These are phyloP conservation scores for Climacteris rufus DNA, from an alignment of 2,113 vertebrate species.

Conservation along the genomic window DNA sequence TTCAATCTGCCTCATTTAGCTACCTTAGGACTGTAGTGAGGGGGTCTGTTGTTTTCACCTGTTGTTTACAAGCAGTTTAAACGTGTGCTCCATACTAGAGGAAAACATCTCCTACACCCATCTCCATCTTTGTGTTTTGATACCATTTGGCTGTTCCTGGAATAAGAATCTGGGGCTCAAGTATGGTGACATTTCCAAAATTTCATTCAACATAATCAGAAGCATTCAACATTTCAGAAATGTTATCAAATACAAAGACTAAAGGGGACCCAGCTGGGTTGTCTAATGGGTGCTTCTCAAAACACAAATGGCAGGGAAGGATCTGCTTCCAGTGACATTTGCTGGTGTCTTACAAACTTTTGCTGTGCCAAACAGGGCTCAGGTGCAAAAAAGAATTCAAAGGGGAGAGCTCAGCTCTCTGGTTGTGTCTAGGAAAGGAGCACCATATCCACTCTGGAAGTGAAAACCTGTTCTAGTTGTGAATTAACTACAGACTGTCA, in stretches of 20 bases:
- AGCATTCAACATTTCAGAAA: neutral
- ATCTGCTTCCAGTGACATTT: neutral
- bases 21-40: neutral
- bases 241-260: neutral
- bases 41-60: neutral
- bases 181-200: neutral
- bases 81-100: neutral
- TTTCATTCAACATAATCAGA: neutral
- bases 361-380: neutral
- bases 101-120: neutral
- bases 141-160: neutral
- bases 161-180: neutral
- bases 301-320: neutral
- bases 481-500: neutral
- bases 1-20: slow-evolving; percentile 47
- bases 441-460: neutral
- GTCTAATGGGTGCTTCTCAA: neutral
- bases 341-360: neutral
- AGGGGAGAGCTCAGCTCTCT: neutral
- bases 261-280: neutral
- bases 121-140: neutral
- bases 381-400: neutral
- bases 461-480: neutral
- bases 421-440: neutral
- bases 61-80: slow-evolving; percentile 13